Evolutionary conservation across 2,797 vertebrate species (phyloP).

Genomic region (Trachops cirrhosus): DNA sequence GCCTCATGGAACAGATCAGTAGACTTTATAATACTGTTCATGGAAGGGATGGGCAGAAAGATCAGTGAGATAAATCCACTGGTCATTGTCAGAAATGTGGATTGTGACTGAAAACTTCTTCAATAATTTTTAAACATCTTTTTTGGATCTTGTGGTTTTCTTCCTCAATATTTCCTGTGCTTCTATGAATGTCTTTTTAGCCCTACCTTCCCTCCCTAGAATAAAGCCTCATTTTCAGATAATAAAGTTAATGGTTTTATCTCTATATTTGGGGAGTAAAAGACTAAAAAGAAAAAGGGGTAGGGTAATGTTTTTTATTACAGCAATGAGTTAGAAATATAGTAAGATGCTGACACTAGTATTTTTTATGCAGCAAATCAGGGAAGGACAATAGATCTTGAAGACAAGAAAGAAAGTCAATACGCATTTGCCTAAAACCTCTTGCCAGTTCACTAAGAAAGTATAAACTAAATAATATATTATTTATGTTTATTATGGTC

Average conservation of each 20-base stretch:
- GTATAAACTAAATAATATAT: not conserved
- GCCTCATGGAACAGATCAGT: conserved; percentile 93
- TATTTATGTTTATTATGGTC: not conserved
- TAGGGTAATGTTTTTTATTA: not conserved
- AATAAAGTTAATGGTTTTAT: not conserved
- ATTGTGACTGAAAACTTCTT: conserved; percentile 91
- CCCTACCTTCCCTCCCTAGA: not conserved
- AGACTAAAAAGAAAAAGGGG: not conserved
- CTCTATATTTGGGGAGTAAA: not conserved
- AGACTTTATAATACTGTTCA: conserved; percentile 92
- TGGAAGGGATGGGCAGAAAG: conserved; percentile 92
- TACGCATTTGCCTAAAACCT: not conserved
- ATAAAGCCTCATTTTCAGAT: not conserved
- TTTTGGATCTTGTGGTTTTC: not conserved
- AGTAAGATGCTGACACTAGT: not conserved
- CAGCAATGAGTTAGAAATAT: not conserved
- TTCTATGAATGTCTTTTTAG: conserved; percentile 8
- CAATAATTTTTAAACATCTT: conserved; percentile 83
- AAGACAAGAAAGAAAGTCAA: not conserved
- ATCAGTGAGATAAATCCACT: conserved; percentile 94
- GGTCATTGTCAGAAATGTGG: conserved; percentile 88
- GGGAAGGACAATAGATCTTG: not conserved
- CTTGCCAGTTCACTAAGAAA: not conserved
- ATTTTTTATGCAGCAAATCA: not conserved
- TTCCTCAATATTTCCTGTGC: conserved; percentile 27